phyloP scores from a whole-genome alignment of 64 coral and sea anemone species.

The Catalaphyllia jardinei region DNA sequence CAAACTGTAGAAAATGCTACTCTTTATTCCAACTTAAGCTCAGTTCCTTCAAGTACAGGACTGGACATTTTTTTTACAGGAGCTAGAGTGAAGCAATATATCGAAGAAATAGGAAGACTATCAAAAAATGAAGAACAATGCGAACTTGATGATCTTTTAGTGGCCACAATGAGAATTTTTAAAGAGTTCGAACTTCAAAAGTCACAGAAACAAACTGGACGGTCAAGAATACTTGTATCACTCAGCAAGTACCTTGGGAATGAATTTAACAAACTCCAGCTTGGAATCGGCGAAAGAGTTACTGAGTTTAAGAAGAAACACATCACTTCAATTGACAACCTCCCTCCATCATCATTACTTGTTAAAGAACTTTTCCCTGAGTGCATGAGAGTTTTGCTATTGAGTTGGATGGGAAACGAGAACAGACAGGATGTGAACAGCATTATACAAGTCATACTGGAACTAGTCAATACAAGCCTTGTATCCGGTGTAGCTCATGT shows the following conservation, averaged over 20 bases:
- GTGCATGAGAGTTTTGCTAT: slow-evolving; percentile 74
- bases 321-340: slow-evolving; percentile 81
- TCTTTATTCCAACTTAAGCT: not conserved
- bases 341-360: slow-evolving; percentile 67
- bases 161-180: slow-evolving; percentile 24
- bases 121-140: not conserved
- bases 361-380: slow-evolving; percentile 79
- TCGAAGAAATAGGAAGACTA: not conserved
- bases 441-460: slow-evolving; percentile 86
- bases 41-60: not conserved
- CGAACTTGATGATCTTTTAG: slow-evolving; percentile 4
- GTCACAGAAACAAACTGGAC: not conserved
- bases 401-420: slow-evolving; percentile 64
- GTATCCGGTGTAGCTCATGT: slow-evolving; percentile 97
- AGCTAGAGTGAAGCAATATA: not conserved
- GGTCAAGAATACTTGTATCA: slow-evolving; percentile 38
- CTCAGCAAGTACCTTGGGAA: slow-evolving; percentile 72
- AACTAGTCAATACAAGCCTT: slow-evolving; percentile 86
- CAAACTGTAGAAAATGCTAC: not conserved
- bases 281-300: slow-evolving; percentile 54
- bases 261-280: slow-evolving; percentile 65
- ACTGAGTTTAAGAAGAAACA: slow-evolving; percentile 85
- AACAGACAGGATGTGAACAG: slow-evolving; percentile 21
- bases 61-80: not conserved
- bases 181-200: slow-evolving; percentile 19